Base-by-base conservation (phyloP, 2,113 vertebrate species). In the Microcebus jonahi region DNA sequence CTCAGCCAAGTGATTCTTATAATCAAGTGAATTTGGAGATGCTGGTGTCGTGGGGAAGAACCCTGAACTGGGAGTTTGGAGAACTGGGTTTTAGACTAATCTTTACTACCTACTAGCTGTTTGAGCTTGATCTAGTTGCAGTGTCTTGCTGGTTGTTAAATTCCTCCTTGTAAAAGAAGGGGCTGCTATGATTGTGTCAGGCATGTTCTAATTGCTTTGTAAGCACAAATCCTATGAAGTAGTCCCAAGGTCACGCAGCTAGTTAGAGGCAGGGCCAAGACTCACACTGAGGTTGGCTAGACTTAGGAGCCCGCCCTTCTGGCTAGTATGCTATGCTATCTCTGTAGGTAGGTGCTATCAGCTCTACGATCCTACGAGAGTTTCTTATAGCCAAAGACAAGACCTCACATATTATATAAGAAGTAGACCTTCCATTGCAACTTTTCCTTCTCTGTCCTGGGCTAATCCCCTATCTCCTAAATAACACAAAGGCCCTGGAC, bases 401-500 rank as follows among this genome's bases (percentile, higher is more conserved):
- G 82, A 53, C 11, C 36, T 81, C 29, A 55, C 1, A 12, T 0
- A 3, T 11, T 2, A 2, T 11, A 27, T 5, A 45, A 84, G 59
- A 94, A 85, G 48, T 79, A 50, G 83, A 21, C 27, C 42, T 79
- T 83, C 63, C 59, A 59, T 20, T 59, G 79, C 73, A 42, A 14
- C 59, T 31, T 15, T 21, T 97, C n/a, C 25, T 20, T 59, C 50
- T 83, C 79, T 83, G 83, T 87, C 85, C 75, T 81, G 89, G 31
- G 70, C 48, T 76, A 53, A 89, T 83, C 20, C 20, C 63, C 21
- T n/a, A 70, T n/a, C 31, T 83, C 83, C 79, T 8, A 11, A 87
- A 93, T 90, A 65, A 84, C 76, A 95, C 14, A 53, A 86, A 96
- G 70, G 21, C 63, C 87, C 85, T 50, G 79, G 86, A 67, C 50